Evolutionary conservation across 2,888 invertebrate species (phyloP).

Genomic region (Oscheius sp.): DNA sequence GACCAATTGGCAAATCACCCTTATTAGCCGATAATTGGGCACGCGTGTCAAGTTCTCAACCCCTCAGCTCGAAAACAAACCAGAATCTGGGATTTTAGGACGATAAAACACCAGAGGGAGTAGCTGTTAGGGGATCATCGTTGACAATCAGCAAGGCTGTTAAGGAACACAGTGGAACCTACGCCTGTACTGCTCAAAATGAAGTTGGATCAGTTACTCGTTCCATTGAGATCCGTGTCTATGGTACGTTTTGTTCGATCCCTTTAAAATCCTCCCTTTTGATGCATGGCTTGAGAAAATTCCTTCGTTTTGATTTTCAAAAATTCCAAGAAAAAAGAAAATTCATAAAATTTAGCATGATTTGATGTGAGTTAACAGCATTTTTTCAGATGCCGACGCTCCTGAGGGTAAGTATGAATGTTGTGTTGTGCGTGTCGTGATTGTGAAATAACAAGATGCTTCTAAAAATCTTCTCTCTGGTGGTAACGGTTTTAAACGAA

Average conservation of each 20-base stretch:
- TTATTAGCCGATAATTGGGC: constrained; percentile 32
- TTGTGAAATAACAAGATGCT: no score
- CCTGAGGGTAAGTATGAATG: constrained; percentile 18
- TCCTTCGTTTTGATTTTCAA: neutral
- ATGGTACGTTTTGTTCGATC: constrained; percentile 34
- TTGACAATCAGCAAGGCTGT: constrained; percentile 34
- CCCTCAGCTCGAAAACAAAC: constrained; percentile 10
- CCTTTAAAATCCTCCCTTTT: neutral
- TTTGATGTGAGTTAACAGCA: constrained; percentile 16
- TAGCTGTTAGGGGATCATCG: neutral
- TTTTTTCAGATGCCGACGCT: constrained; percentile 25
- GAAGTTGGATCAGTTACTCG: constrained; percentile 38
- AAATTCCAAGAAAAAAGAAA: neutral
- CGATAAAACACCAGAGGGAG: constrained; percentile 10
- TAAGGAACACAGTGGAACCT: constrained; percentile 46
- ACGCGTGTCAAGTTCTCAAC: constrained; percentile 16
- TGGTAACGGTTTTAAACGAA: constrained; percentile 2
- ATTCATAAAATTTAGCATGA: constrained; percentile 6
- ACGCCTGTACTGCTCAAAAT: constrained; percentile 43
- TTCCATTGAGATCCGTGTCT: constrained; percentile 43
- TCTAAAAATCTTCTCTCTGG: no score
- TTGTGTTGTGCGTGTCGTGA: constrained; percentile 12
- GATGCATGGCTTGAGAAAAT: neutral
- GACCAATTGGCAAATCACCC: constrained; percentile 18
- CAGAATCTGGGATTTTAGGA: constrained; percentile 3